Percentiles rank a stretch among this genome's conserved stretches.
These are phyloP conservation scores for Ips nitidus DNA, from an alignment of 1,140 invertebrate genomes.

Conservation along the genomic window DNA sequence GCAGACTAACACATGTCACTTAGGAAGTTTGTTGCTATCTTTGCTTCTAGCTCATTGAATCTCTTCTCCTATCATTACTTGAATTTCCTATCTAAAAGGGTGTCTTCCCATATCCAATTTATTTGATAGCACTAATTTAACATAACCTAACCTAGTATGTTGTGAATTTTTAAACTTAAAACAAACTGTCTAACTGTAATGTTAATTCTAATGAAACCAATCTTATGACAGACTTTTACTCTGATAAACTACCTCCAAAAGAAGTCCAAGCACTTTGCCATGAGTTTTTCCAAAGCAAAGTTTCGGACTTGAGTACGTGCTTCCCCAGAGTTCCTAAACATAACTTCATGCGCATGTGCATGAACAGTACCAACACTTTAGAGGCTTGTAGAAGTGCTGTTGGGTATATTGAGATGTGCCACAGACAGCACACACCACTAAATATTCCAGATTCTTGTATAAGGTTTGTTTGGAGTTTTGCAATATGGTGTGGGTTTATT, in stretches of 20 bases:
- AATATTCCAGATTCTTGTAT: conserved; percentile 78
- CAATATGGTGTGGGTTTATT: conserved; percentile 12
- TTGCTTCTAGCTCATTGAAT: too few species aligned
- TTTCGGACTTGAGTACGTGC: conserved; percentile 72
- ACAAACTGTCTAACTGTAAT: not conserved
- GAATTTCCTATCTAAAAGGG: too few species aligned
- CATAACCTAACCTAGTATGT: too few species aligned
- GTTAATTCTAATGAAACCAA: not conserved
- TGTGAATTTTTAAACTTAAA: not conserved
- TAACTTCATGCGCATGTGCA: conserved; percentile 66
- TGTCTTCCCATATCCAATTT: too few species aligned
- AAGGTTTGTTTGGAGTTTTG: conserved; percentile 54
- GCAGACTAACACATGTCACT: too few species aligned
- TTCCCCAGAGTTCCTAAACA: conserved; percentile 66
- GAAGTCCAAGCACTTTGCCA: conserved; percentile 57
- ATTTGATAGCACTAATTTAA: too few species aligned
- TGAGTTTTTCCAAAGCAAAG: conserved; percentile 69
- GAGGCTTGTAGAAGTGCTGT: conserved; percentile 74
- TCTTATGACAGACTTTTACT: conserved; percentile 6
- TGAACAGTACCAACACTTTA: conserved; percentile 54
- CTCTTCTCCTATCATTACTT: too few species aligned
- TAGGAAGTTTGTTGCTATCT: too few species aligned
- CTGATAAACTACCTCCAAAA: conserved; percentile 8
- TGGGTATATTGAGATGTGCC: conserved; percentile 77
- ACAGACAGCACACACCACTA: conserved; percentile 69